Conservation (phyloP, 2,888 invertebrate species). For the Fissipunctia ypsillon region DNA sequence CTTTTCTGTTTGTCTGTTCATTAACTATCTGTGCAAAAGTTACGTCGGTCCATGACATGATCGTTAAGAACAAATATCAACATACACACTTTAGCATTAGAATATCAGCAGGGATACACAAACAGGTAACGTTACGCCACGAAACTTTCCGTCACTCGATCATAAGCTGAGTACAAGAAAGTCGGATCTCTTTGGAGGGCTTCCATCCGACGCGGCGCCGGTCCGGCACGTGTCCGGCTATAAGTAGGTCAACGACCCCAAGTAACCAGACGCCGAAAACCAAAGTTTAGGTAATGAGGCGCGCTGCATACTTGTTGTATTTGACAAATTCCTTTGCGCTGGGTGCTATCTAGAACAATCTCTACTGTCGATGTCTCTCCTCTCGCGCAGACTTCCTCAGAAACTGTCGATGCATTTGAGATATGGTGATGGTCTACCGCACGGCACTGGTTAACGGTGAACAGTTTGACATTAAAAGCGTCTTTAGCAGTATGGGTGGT, state of each 20-base stretch:
- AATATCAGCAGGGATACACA: neutral
- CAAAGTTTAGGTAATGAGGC: neutral
- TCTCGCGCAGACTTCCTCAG: neutral
- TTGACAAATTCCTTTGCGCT: neutral
- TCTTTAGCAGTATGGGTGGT: neutral
- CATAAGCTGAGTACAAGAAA: slow-evolving; percentile 20
- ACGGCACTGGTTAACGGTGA: too few species aligned
- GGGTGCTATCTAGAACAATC: neutral
- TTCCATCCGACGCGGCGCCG: slow-evolving; percentile 21
- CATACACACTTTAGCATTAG: neutral
- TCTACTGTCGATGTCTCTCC: neutral
- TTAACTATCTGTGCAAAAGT: neutral
- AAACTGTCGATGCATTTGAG: neutral
- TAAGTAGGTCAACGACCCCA: slow-evolving; percentile 38
- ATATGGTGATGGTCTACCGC: neutral
- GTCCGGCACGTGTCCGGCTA: slow-evolving; percentile 32
- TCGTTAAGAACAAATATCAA: neutral
- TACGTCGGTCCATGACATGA: too few species aligned
- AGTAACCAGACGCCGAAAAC: slow-evolving; percentile 1
- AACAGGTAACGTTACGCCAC: slow-evolving; percentile 9
- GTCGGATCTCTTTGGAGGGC: slow-evolving; percentile 13
- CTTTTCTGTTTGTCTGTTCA: neutral
- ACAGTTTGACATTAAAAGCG: neutral
- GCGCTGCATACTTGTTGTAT: neutral
- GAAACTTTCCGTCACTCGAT: slow-evolving; percentile 27